Percentiles rank a stretch among this genome's conserved stretches.
Conservation (phyloP, 2,113 vertebrate species). For the Erpornis zantholeuca region DNA sequence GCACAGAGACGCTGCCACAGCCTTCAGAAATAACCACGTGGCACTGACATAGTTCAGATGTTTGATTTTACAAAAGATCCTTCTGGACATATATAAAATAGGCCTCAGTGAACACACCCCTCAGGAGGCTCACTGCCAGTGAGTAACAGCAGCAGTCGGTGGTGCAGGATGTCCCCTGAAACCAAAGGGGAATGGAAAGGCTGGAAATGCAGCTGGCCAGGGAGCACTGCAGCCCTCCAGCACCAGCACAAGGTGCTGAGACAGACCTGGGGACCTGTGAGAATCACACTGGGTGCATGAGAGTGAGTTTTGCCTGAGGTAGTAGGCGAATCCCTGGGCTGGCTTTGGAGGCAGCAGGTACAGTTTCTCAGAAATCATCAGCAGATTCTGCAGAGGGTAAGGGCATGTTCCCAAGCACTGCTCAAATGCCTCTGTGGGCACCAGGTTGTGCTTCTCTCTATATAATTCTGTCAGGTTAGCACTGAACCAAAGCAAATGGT, state of each 20-base stretch:
- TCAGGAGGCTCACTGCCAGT: neutral
- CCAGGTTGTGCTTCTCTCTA: neutral
- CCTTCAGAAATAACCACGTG: neutral
- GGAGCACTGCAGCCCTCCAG: neutral
- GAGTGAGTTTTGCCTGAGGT: neutral
- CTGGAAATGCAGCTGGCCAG: neutral
- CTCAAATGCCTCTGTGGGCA: neutral
- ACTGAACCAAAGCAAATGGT: neutral
- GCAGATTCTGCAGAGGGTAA: neutral
- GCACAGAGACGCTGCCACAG: neutral
- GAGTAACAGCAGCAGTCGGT: accelerated
- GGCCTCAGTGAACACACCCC: neutral
- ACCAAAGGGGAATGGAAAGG: accelerated
- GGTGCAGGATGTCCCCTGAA: accelerated
- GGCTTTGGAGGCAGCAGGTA: neutral
- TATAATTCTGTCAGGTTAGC: neutral
- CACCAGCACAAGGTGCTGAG: neutral
- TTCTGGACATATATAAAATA: neutral
- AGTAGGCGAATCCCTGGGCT: neutral
- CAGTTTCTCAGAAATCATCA: neutral
- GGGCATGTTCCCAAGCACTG: accelerated
- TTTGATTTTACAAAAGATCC: neutral
- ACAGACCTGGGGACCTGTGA: neutral
- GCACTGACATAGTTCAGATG: neutral
- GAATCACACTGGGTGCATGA: neutral